These are phyloP conservation scores for Papilio dardanus DNA, from an alignment of 1,140 invertebrate genomes.

Conservation along the genomic window DNA sequence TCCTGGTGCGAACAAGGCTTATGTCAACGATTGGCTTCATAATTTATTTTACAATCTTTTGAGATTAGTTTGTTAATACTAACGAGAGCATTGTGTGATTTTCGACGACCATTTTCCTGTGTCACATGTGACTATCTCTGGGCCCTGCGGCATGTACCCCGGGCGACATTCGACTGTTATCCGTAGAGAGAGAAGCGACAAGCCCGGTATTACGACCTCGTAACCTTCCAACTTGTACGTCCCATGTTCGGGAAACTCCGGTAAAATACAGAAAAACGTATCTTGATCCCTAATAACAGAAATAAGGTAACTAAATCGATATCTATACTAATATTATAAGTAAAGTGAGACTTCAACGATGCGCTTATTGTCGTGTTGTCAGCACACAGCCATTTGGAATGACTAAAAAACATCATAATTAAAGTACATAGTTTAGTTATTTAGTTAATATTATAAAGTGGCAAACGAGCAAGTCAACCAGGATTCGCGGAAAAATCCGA, in stretches of 20 bases:
- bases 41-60: neutral
- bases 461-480: no score
- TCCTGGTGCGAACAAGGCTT: no score
- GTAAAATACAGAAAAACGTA: neutral
- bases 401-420: neutral
- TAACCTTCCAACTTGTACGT: neutral
- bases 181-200: neutral
- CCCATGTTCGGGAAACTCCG: neutral
- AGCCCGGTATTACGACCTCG: neutral
- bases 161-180: constrained; percentile 34
- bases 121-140: constrained; percentile 28
- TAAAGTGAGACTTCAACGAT: no score
- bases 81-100: constrained; percentile 44
- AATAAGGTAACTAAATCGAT: no score
- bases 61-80: constrained; percentile 37
- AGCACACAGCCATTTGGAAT: neutral
- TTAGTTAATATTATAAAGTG: no score
- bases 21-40: no score
- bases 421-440: neutral
- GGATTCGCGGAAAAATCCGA: no score
- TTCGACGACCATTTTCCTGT: constrained; percentile 40
- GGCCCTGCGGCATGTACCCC: constrained; percentile 15
- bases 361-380: neutral
- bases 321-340: no score
- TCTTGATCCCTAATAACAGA: neutral